Evolutionary conservation across 2,113 vertebrate genomes (phyloP), one percentile per base, ranked within the genome.

Genomic region (Gymnarchus niloticus): DNA sequence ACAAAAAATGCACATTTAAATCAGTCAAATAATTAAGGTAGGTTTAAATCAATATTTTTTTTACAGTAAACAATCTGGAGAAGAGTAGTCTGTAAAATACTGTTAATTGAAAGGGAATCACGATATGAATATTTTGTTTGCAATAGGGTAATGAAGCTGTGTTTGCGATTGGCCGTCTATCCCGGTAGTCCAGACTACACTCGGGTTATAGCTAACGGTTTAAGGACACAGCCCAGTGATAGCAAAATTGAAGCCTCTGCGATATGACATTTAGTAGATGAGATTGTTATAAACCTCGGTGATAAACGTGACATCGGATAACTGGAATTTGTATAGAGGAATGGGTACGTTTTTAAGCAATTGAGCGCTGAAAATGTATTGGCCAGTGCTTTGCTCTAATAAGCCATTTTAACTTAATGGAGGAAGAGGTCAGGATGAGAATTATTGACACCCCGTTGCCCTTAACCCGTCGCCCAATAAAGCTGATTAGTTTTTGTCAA

Each of bases 401-500:
- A 96, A 97, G 96, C 94, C 94, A 93, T 94, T 95, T 95, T 93
- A 91, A 90, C 92, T 92, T 97, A 97, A 98, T 98, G 96, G 96
- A 96, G 95, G 93, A 95, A 94, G 92, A 95, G 97, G 96, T 96
- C 96, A 95, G 92, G 93, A 95, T 90, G 94, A 95, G 96, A 97
- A 96, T 95, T 97, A 97, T 96, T 94, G 96, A 97, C 96, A 96
- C 96, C 93, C 94, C 89, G 91, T 93, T 95, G 96, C 95, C 97
- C 96, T 98, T 97, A 96, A 97, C 97, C 96, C 95, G 96, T 96
- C 96, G 96, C 95, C 96, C 96, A 97, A 98, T 98, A 98, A 98
- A 97, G 96, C 96, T 96, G 97, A 99, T 98, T 97, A 96, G 96
- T 95, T 97, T 97, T 96, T 93, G 95, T 96, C 96, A 95, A 98